Percentiles rank a stretch among this genome's conserved stretches.
phyloP scores from a whole-genome alignment of 2,797 vertebrate genomes.

The Luscinia luscinia region DNA sequence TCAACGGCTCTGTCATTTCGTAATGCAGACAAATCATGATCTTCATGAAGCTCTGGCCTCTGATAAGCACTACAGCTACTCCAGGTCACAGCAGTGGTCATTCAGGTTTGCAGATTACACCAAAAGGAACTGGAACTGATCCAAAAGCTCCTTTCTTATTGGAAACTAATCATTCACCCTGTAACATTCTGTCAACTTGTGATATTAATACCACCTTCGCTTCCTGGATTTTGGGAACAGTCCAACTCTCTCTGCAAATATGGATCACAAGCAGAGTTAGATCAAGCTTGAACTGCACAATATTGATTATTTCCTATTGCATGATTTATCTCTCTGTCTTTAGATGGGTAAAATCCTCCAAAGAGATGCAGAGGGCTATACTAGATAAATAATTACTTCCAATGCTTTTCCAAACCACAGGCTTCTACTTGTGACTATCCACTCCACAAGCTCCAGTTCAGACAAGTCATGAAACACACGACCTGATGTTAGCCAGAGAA shows the following conservation, averaged over 20 bases:
- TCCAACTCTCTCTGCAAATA: slow-evolving; percentile 23
- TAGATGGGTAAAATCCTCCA: not conserved
- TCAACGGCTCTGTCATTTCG: not conserved
- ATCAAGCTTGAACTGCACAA: not conserved
- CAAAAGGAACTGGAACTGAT: not conserved
- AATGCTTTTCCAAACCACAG: not conserved
- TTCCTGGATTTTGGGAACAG: slow-evolving; percentile 4
- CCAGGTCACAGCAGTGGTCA: not conserved
- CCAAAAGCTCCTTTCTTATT: slow-evolving; percentile 38
- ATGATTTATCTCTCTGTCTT: not conserved
- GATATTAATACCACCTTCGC: slow-evolving; percentile 3
- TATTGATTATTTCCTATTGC: slow-evolving; percentile 16
- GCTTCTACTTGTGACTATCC: not conserved
- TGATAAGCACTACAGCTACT: not conserved
- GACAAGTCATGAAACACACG: not conserved
- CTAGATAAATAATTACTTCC: not conserved
- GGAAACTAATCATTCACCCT: slow-evolving; percentile 45
- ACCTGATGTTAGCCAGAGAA: not conserved
- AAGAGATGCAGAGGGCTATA: not conserved
- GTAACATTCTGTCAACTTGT: slow-evolving; percentile 10
- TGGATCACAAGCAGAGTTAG: slow-evolving; percentile 6
- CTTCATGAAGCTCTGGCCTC: not conserved
- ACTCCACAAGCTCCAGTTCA: not conserved
- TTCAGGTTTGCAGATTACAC: slow-evolving; percentile 8
- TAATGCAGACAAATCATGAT: slow-evolving; percentile 13